A percentile compares a stretch with the other conserved stretches of the same genome.
Conservation (phyloP, 92 coral and sea anemone genomes). For the Porites evermanni region DNA sequence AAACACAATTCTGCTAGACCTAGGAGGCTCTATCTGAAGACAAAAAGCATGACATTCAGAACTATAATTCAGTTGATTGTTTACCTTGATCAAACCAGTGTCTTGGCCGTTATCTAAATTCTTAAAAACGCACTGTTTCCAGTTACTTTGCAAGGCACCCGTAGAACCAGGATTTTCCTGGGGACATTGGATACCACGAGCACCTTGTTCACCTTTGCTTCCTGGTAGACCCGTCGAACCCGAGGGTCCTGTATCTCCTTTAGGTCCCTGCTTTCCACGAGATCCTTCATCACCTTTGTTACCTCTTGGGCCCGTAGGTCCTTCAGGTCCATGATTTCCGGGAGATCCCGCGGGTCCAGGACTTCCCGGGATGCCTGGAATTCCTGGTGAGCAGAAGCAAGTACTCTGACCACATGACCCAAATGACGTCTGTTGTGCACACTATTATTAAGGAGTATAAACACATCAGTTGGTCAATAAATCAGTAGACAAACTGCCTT, state of each 20-base stretch:
- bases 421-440: neutral
- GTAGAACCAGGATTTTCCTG: neutral
- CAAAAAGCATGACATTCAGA: too few species aligned
- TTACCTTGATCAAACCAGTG: neutral
- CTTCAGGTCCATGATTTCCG: constrained; percentile 4
- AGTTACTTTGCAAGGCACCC: neutral
- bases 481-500: too few species aligned
- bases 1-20: too few species aligned
- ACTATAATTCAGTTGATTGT: neutral
- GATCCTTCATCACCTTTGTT: neutral
- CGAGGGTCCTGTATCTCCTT: neutral
- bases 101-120: neutral
- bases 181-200: neutral
- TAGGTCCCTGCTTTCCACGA: too few species aligned
- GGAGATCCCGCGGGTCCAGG: constrained; percentile 38
- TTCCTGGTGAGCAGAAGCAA: constrained; percentile 11
- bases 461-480: too few species aligned
- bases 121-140: neutral
- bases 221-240: neutral
- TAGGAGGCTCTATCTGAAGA: too few species aligned
- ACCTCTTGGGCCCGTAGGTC: neutral
- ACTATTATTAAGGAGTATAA: neutral
- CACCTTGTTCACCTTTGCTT: neutral
- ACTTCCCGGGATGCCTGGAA: constrained; percentile 35
- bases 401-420: neutral